Evolutionary conservation across 92 coral and sea anemone genomes (phyloP).

Genomic region (Meandrina meandrites): DNA sequence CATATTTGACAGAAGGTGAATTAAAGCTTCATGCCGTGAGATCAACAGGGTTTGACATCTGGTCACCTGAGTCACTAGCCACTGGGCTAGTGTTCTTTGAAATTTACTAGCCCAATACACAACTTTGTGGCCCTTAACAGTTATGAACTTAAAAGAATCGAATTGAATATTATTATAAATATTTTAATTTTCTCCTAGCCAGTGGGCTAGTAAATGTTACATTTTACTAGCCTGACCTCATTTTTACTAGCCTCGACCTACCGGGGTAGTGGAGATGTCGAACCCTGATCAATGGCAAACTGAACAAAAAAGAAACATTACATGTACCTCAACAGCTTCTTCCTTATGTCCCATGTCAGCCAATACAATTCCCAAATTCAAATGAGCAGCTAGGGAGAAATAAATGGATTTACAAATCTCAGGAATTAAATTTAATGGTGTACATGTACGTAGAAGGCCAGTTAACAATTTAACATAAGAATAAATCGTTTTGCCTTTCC

Average conservation of each 20-base stretch:
- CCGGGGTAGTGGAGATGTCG: no score
- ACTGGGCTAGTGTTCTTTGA: no score
- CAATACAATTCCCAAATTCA: conserved; percentile 86
- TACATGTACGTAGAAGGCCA: not conserved
- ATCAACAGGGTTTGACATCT: no score
- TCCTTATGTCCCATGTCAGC: conserved; percentile 75
- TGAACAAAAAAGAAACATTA: not conserved
- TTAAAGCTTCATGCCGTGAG: not conserved
- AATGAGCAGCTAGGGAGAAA: conserved; percentile 63
- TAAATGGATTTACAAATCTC: not conserved
- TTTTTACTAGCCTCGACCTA: no score
- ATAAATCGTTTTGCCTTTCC: not conserved
- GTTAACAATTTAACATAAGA: not conserved
- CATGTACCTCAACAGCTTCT: conserved; percentile 72
- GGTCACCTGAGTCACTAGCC: no score
- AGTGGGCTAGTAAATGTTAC: no score
- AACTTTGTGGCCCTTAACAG: no score
- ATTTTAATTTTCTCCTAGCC: no score
- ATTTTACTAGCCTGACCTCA: no score
- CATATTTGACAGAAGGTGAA: not conserved
- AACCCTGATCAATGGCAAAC: not conserved
- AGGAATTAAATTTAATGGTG: not conserved
- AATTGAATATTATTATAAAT: no score
- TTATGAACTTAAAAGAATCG: no score
- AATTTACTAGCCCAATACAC: no score